These are phyloP conservation scores for Drosophila limbata DNA, from an alignment of 2,888 invertebrate species.

Conservation along the genomic window DNA sequence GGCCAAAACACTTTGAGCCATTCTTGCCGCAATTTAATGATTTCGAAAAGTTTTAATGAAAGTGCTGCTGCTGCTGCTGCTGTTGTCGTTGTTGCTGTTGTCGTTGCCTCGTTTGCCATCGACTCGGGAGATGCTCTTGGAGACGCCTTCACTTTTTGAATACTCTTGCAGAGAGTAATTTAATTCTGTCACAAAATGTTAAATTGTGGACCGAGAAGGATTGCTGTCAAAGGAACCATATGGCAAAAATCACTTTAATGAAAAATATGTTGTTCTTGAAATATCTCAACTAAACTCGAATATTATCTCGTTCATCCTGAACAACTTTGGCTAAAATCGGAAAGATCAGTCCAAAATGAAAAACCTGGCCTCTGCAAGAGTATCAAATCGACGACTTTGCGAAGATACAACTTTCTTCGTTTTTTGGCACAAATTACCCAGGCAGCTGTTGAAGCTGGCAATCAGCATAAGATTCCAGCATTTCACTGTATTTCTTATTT, in stretches of 20 bases:
- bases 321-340: too few species aligned
- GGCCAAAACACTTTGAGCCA: slow-evolving; percentile 41
- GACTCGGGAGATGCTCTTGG: slow-evolving; percentile 53
- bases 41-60: slow-evolving; percentile 56
- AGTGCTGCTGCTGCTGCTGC: slow-evolving; percentile 39
- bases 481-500: slow-evolving; percentile 45
- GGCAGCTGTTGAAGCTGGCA: slow-evolving; percentile 68
- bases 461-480: slow-evolving; percentile 67
- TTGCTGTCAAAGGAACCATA: too few species aligned
- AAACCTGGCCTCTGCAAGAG: not conserved
- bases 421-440: slow-evolving; percentile 58
- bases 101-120: not conserved
- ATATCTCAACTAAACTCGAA: too few species aligned
- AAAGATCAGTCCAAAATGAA: too few species aligned
- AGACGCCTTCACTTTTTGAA: slow-evolving; percentile 76
- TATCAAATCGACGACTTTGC: not conserved
- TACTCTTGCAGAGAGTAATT: not conserved
- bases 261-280: too few species aligned
- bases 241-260: too few species aligned
- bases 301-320: too few species aligned
- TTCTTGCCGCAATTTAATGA: slow-evolving; percentile 58
- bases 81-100: slow-evolving; percentile 27
- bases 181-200: not conserved
- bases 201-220: too few species aligned
- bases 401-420: slow-evolving; percentile 8